Conservation (phyloP, 2,797 vertebrate genomes). For the Poecile montanus region DNA sequence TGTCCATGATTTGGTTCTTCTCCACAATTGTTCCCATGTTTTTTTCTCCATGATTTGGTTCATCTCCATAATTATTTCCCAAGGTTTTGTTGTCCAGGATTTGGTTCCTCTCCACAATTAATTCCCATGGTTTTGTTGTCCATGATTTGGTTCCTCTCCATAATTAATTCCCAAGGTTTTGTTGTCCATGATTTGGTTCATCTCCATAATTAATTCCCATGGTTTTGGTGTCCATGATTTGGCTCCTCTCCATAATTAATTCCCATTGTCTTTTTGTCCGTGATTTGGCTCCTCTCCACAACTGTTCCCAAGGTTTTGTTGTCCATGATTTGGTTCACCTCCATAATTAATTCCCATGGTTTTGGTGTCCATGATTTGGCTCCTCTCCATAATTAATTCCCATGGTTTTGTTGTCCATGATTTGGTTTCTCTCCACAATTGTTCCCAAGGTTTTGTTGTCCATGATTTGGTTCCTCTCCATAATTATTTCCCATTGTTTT, state of each 20-base stretch:
- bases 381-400: neutral
- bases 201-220: neutral
- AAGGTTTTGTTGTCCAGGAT: neutral
- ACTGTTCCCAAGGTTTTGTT: neutral
- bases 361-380: fast-evolving
- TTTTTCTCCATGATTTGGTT: fast-evolving
- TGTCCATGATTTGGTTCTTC: fast-evolving
- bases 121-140: neutral
- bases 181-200: fast-evolving
- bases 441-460: fast-evolving
- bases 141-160: neutral
- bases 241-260: neutral
- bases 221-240: neutral
- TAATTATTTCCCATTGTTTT: neutral
- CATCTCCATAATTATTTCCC: neutral
- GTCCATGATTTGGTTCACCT: neutral
- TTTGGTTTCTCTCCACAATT: neutral
- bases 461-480: neutral
- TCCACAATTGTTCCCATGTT: fast-evolving
- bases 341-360: neutral
- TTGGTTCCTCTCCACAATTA: fast-evolving
- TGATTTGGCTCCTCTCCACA: no score
- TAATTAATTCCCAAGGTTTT: neutral
- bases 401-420: neutral
- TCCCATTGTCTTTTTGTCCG: fast-evolving